Base-by-base conservation (phyloP, 2,888 invertebrate genomes). In the Oscheius onirici region DNA sequence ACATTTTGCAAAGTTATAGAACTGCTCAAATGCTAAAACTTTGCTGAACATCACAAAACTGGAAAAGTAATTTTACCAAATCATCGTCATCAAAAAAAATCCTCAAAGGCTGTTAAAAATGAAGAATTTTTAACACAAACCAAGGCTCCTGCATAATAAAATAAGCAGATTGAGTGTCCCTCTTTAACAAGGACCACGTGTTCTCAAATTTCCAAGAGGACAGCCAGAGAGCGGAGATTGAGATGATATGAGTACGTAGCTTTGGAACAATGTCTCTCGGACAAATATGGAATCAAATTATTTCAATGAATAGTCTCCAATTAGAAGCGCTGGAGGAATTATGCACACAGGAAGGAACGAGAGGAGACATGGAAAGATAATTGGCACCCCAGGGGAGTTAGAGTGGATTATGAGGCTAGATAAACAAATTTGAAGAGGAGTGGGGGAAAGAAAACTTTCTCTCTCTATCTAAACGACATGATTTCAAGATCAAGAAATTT, bases 111-210 rank as follows among this genome's bases (percentile, higher is more conserved):
- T 26, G 6, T 15, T 26, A 55, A 8, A 52, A 55, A 55, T 26
- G 28, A 26, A 55, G 13, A 46, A 13, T 11, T 5, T 46, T 11
- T 3, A 17, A n/a, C n/a, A n/a, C n/a, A 46, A 46, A 20, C 6
- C 20, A 46, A 13, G 20, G 20, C 11, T n/a, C 11, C n/a, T 5
- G 46, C n/a, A 46, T 20, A 11, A 46, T 17, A 8, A 20, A 46
- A 17, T 46, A 17, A 46, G 46, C 20, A 46, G 22, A 20, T 22
- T n/a, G 24, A 52, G 13, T 13, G 24, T 22, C 22, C 3, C 22
- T n/a, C 13, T 22, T 22, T 52, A 52, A 52, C 26, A 28, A 55
- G 55, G 28, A 55, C 15, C 55, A 55, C n/a, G n/a, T 55, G 55
- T 10, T 55, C 55, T 55, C 55, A 17, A 10, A 55, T 55, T 55